A percentile compares a stretch with the other conserved stretches of the same genome.
Conservation (phyloP, 2,797 vertebrate genomes). For the Brachyalestes nurse region DNA sequence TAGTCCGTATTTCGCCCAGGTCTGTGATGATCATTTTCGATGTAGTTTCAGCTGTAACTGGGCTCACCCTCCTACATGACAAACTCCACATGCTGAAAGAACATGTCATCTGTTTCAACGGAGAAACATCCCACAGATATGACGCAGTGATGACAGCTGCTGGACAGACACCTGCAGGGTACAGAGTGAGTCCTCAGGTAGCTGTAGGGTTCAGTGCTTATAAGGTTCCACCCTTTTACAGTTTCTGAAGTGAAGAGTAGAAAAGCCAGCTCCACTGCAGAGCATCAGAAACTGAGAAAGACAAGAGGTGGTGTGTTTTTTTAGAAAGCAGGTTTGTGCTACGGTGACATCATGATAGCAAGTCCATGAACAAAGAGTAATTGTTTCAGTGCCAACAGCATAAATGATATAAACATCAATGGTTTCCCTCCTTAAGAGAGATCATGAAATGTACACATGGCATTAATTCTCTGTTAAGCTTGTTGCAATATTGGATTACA, state of each 20-base stretch:
- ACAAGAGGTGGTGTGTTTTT: not conserved
- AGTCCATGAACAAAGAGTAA: not conserved
- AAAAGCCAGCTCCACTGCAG: not conserved
- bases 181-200: not conserved
- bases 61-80: not conserved
- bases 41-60: constrained; percentile 29
- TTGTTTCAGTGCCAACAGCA: constrained; percentile 1
- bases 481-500: not conserved
- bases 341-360: not conserved
- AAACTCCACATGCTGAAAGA: constrained; percentile 35
- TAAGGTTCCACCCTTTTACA: not conserved
- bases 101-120: not conserved
- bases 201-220: not conserved
- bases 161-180: not conserved
- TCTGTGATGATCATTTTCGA: constrained; percentile 24
- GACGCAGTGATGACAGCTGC: constrained; percentile 26
- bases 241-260: not conserved
- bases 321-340: not conserved
- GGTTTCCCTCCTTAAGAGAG: too few species aligned
- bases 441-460: not conserved
- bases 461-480: not conserved
- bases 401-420: too few species aligned
- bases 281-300: not conserved
- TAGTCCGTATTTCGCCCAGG: constrained; percentile 49
- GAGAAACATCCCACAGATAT: constrained; percentile 16